phyloP scores from a whole-genome alignment of 92 coral and sea anemone species.

The Bergia puertoricense region DNA sequence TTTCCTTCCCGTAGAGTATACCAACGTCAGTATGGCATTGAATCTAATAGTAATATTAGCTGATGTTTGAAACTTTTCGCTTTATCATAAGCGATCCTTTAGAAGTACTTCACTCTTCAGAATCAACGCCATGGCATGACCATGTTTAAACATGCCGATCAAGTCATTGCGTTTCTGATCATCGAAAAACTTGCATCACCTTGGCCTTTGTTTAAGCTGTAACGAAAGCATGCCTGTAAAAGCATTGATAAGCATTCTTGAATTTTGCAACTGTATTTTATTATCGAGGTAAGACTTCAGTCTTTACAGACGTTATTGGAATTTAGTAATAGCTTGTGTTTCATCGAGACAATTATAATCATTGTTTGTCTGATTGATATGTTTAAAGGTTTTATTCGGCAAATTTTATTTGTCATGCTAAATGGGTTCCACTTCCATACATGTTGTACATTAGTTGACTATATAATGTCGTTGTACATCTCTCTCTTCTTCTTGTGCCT shows the following conservation, averaged over 20 bases:
- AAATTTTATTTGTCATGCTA: not conserved
- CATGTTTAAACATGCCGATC: not conserved
- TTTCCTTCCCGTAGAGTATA: not conserved
- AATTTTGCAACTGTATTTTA: not conserved
- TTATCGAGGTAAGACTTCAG: not conserved
- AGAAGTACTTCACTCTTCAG: not conserved
- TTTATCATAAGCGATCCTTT: not conserved
- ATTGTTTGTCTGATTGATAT: not conserved
- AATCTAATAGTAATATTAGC: not conserved
- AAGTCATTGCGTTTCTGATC: not conserved
- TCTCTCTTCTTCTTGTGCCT: too few relatives aligned
- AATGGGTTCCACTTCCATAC: not conserved
- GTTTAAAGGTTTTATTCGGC: not conserved
- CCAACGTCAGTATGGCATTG: not conserved
- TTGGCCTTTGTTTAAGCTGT: not conserved
- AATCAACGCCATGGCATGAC: not conserved
- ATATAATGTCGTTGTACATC: not conserved
- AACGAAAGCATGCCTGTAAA: not conserved
- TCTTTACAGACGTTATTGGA: not conserved
- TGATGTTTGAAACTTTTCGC: not conserved
- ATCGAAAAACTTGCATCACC: not conserved
- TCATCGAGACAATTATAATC: not conserved
- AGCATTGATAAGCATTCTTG: not conserved
- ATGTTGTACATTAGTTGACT: not conserved
- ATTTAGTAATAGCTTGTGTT: not conserved